These are phyloP conservation scores for Hypotaenidia okinawae DNA, from an alignment of 2,797 vertebrate species.

Conservation along the genomic window DNA sequence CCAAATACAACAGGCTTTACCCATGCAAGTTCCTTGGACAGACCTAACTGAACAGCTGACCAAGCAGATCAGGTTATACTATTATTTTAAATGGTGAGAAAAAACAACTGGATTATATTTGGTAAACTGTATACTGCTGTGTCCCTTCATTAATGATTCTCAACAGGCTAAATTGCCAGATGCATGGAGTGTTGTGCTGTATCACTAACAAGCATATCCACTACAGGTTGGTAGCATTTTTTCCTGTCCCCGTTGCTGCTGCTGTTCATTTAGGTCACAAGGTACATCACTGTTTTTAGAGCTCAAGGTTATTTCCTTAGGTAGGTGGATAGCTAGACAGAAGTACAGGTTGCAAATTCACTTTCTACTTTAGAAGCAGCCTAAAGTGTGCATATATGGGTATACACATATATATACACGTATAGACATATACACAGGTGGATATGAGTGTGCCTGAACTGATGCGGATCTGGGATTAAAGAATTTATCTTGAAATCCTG, in stretches of 20 bases:
- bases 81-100: not conserved
- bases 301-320: not conserved
- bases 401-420: too few species aligned
- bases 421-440: too few species aligned
- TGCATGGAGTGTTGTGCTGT: not conserved
- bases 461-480: not conserved
- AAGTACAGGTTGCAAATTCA: not conserved
- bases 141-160: not conserved
- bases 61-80: not conserved
- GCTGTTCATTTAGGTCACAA: not conserved
- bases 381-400: not conserved
- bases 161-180: not conserved
- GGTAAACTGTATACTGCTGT: not conserved
- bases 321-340: not conserved
- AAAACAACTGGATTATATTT: not conserved
- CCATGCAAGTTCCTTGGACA: not conserved
- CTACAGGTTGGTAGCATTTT: not conserved
- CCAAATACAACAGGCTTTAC: not conserved
- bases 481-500: not conserved
- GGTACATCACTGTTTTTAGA: not conserved
- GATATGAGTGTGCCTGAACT: not conserved
- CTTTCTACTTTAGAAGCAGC: not conserved
- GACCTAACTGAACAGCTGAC: not conserved
- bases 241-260: not conserved
- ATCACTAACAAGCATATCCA: not conserved